Percentiles rank a stretch among this genome's conserved stretches.
These are phyloP conservation scores for Drosophila punjabiensis DNA, from an alignment of 1,140 invertebrate genomes.

Conservation along the genomic window DNA sequence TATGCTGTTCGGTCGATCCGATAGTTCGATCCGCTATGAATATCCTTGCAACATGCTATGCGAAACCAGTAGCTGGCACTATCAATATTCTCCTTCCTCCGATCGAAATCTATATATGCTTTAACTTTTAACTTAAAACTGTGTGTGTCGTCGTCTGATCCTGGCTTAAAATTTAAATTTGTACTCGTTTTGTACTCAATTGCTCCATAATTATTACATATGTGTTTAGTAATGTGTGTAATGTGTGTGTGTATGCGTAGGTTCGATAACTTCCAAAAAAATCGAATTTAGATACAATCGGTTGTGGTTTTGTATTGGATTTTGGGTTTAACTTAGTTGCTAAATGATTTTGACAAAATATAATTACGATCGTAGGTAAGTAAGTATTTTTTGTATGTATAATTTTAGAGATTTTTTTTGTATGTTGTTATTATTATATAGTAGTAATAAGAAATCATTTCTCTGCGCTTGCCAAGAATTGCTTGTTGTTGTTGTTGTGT, in stretches of 20 bases:
- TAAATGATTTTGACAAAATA: slow-evolving; percentile 54
- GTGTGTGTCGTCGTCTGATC: slow-evolving; percentile 42
- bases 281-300: slow-evolving; percentile 46
- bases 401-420: slow-evolving; percentile 27
- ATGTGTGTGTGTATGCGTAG: slow-evolving; percentile 54
- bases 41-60: slow-evolving; percentile 47
- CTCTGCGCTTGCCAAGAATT: slow-evolving; percentile 40
- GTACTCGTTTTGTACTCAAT: slow-evolving; percentile 84
- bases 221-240: slow-evolving; percentile 47
- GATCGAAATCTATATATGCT: slow-evolving; percentile 31
- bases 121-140: slow-evolving; percentile 38
- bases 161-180: slow-evolving; percentile 75
- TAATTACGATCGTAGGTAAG: slow-evolving; percentile 37
- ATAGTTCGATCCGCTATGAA: slow-evolving; percentile 30
- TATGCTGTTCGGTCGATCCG: slow-evolving; percentile 30
- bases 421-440: slow-evolving; percentile 12
- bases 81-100: slow-evolving; percentile 47
- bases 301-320: slow-evolving; percentile 8
- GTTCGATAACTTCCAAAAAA: slow-evolving; percentile 45
- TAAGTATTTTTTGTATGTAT: slow-evolving; percentile 16
- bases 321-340: slow-evolving; percentile 54
- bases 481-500: slow-evolving; percentile 35
- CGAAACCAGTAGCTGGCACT: slow-evolving; percentile 77
- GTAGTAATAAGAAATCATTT: slow-evolving; percentile 37
- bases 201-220: slow-evolving; percentile 83